A percentile compares a stretch with the other conserved stretches of the same genome.
phyloP scores from a whole-genome alignment of 2,888 invertebrate species.

The Sylvicola fuscatus region DNA sequence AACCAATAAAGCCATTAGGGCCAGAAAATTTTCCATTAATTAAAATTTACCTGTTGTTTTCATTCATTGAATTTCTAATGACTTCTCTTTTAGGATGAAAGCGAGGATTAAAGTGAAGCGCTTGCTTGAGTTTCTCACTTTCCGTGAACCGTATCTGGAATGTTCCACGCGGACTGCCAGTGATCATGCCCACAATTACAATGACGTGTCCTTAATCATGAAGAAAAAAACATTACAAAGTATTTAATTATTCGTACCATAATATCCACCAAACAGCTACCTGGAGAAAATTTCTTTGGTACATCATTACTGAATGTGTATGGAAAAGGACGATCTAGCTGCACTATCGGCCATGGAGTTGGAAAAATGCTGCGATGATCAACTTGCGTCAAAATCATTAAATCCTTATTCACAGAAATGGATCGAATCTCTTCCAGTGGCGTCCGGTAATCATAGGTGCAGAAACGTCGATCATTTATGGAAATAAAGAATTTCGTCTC shows the following conservation, averaged over 20 bases:
- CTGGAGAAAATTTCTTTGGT: slow-evolving; percentile 21
- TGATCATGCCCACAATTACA: slow-evolving; percentile 21
- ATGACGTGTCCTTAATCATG: slow-evolving; percentile 16
- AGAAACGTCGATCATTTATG: slow-evolving; percentile 20
- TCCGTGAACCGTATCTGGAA: slow-evolving; percentile 22
- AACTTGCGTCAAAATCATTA: slow-evolving; percentile 23
- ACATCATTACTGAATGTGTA: slow-evolving; percentile 20
- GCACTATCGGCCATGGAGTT: slow-evolving; percentile 23
- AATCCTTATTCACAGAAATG: slow-evolving; percentile 20
- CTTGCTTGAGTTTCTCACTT: slow-evolving; percentile 20
- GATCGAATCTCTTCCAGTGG: slow-evolving; percentile 15
- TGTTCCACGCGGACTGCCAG: slow-evolving; percentile 20
- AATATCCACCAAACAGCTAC: not conserved
- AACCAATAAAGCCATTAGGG: not conserved
- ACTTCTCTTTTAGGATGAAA: slow-evolving; percentile 18
- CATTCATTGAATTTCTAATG: slow-evolving; percentile 21
- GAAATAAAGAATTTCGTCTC: slow-evolving; percentile 18
- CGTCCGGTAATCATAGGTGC: slow-evolving; percentile 19
- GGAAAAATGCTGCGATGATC: slow-evolving; percentile 24
- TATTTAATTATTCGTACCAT: too few species aligned
- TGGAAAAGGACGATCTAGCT: slow-evolving; percentile 15
- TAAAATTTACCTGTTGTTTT: slow-evolving; percentile 17
- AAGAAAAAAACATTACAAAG: not conserved
- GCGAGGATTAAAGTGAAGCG: slow-evolving; percentile 21
- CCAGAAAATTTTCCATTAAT: not conserved